Base-by-base conservation (phyloP, 1,140 invertebrate species). In the Drosophila kepulauana region DNA sequence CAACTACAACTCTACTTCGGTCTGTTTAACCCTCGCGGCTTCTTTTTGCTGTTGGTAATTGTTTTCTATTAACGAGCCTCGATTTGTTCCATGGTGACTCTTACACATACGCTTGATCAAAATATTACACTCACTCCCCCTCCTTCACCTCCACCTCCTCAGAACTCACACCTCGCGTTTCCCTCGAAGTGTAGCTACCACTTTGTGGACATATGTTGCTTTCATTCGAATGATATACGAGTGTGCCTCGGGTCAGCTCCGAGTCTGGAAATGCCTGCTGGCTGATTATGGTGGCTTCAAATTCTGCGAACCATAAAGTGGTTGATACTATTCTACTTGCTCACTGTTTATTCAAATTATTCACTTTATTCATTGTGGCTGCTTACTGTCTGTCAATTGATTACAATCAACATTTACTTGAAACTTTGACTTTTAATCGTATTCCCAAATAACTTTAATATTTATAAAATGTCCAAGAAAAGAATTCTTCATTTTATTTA, bases 141-240 rank as follows among this genome's bases (percentile, higher is more conserved):
- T 45, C 16, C 48, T 25, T 61, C 70, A 28, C 25, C 5, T 3
- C 28, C 13, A 1, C 30, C 28, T 15, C 4, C 4, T 41, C 66
- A 54, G 20, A 28, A 46, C 43, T 43, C 66, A 58, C 35, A 28
- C 57, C 43, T 43, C 64, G 49, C 66, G 2, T 11, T 5, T 28
- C 45, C 35, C 51, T 52, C 58, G 30, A 5, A 6, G n/a, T 28
- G 49, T 48, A 33, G n/a, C 62, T 79, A 69, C 84, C 84, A 54
- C 73, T 88, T 80, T 88, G 66, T 88, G 80, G 80, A 88, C 84
- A 88, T 88, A 88, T 88, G 84, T 82, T 88, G 84, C 80, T 67
- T 72, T 75, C 68, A 59, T 71, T 11, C 77, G 25, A 43, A 65
- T 82, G 84, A 87, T 82, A 79, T 79, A 79, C 35, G 66, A 63